These are phyloP conservation scores for Bruchidius siliquastri DNA, from an alignment of 2,888 invertebrate species.

Conservation along the genomic window DNA sequence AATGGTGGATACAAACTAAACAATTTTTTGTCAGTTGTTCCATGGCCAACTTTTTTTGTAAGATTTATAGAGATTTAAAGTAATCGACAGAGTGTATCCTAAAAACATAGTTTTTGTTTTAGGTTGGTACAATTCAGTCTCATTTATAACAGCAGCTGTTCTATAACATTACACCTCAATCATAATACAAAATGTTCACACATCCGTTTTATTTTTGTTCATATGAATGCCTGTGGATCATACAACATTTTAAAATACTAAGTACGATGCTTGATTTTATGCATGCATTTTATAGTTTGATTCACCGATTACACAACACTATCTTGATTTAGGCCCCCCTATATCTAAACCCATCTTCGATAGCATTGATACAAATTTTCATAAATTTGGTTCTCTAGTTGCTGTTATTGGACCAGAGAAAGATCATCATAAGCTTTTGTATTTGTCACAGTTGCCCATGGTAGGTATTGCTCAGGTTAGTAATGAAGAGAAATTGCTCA, in stretches of 20 bases:
- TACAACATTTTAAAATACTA: not conserved
- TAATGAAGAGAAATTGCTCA: slow-evolving; percentile 12
- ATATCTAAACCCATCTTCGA: not conserved
- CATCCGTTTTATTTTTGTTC: not conserved
- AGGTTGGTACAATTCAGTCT: too few species aligned
- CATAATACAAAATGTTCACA: not conserved
- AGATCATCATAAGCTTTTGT: slow-evolving; percentile 56
- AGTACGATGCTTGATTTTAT: not conserved
- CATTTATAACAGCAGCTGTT: too few species aligned
- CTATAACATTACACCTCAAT: not conserved
- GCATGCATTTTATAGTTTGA: not conserved
- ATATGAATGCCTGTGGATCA: slow-evolving; percentile 1
- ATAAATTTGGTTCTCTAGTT: slow-evolving; percentile 32
- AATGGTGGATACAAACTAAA: too few species aligned
- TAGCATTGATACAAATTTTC: not conserved
- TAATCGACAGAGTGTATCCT: too few species aligned
- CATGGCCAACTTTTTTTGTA: too few species aligned
- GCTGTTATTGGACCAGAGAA: slow-evolving; percentile 55
- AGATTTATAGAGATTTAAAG: too few species aligned
- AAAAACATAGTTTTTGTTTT: too few species aligned
- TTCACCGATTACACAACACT: not conserved
- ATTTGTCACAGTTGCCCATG: slow-evolving; percentile 54
- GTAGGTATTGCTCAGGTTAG: slow-evolving; percentile 49
- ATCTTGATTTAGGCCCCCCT: not conserved
- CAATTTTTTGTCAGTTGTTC: too few species aligned